Evolutionary conservation across 2,888 invertebrate species (phyloP).

Genomic region (Scaptomyza reducta): DNA sequence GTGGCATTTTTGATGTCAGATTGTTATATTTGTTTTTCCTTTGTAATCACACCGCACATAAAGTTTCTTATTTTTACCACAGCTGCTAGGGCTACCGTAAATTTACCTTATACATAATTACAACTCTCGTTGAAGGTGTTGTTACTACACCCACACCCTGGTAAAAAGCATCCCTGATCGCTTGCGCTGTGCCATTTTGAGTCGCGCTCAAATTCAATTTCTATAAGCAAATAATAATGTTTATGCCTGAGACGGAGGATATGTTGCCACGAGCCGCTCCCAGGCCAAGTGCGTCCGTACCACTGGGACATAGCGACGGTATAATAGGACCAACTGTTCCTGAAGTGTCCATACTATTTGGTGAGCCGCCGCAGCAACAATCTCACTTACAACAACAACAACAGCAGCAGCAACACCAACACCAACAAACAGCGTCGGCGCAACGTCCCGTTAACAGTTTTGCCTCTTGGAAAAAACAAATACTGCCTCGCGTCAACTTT

Average conservation of each 20-base stretch:
- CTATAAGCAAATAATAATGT: slow-evolving; percentile 54
- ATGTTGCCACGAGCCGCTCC: slow-evolving; percentile 82
- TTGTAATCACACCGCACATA: neutral
- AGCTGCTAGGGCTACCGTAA: slow-evolving; percentile 42
- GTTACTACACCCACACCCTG: slow-evolving; percentile 7
- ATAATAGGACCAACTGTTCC: slow-evolving; percentile 69
- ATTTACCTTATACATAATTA: neutral
- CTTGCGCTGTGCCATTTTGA: slow-evolving; percentile 19
- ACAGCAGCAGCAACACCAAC: slow-evolving; percentile 22
- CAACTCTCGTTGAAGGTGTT: neutral
- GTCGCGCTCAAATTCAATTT: slow-evolving; percentile 64
- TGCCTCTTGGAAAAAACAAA: slow-evolving; percentile 81
- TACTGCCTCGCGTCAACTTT: slow-evolving; percentile 75
- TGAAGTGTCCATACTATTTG: slow-evolving; percentile 76
- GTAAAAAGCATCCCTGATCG: slow-evolving; percentile 21
- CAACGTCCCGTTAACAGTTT: slow-evolving; percentile 56
- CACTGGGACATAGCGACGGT: slow-evolving; percentile 49
- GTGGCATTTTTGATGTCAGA: slow-evolving; percentile 74
- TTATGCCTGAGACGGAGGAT: slow-evolving; percentile 81
- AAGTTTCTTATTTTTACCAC: slow-evolving; percentile 17
- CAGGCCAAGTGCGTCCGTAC: slow-evolving; percentile 66
- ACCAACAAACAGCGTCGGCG: slow-evolving; percentile 23
- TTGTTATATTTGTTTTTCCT: no score
- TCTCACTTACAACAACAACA: slow-evolving; percentile 22
- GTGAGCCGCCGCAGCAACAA: slow-evolving; percentile 47